Percentiles rank a stretch among this genome's conserved stretches.
Evolutionary conservation across 2,797 vertebrate species (phyloP).

Genomic region (Muscicapa comitata): DNA sequence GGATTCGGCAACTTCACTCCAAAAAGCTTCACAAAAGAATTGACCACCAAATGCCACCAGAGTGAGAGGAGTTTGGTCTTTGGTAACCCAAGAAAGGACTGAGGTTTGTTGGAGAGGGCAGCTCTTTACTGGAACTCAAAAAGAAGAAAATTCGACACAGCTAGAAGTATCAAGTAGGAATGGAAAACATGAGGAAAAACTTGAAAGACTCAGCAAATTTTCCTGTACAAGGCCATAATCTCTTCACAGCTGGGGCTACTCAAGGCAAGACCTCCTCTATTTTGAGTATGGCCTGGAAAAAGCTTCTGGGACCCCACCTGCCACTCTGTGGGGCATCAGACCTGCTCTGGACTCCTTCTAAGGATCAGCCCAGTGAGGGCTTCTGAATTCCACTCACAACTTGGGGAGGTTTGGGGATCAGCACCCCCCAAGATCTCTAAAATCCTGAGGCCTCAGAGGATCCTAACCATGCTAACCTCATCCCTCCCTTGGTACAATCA

Average conservation of each 20-base stretch:
- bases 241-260: background rate
- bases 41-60: background rate
- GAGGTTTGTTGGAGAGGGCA: accelerated
- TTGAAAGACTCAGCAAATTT: background rate
- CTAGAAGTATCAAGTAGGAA: background rate
- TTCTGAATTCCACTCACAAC: background rate
- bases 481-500: background rate
- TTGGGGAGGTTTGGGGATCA: background rate
- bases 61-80: background rate
- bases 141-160: background rate
- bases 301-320: background rate
- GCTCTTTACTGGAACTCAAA: background rate
- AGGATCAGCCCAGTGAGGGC: background rate
- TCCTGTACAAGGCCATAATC: background rate
- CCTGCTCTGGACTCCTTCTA: background rate
- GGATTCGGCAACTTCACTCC: background rate
- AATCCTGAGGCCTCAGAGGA: background rate
- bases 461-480: background rate
- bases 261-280: background rate
- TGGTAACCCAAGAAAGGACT: background rate
- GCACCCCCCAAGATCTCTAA: background rate
- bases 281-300: background rate
- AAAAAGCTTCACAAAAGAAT: background rate
- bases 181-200: background rate
- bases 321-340: background rate